Conservation (phyloP, 1,140 invertebrate species). For the Dolichoris vasculosae region DNA sequence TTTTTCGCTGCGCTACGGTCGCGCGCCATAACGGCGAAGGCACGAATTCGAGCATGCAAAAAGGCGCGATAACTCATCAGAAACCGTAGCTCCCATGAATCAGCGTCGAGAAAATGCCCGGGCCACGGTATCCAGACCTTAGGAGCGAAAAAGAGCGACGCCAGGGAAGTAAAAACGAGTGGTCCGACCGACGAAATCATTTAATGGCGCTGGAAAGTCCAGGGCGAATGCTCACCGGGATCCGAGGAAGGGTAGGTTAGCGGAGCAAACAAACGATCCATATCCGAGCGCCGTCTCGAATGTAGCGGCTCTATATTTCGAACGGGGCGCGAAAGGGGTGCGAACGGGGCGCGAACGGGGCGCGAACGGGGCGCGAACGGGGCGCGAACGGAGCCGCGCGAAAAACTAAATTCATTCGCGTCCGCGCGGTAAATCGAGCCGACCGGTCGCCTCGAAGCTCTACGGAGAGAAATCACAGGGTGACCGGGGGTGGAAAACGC, state of each 20-base stretch:
- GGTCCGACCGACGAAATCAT: background rate
- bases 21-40: background rate
- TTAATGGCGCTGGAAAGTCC: background rate
- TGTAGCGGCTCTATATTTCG: background rate
- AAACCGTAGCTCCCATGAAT: slow-evolving; percentile 3
- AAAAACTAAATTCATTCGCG: slow-evolving; percentile 46
- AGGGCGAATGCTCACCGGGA: background rate
- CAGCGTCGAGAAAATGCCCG: background rate
- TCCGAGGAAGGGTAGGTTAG: background rate
- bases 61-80: slow-evolving; percentile 19
- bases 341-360: background rate
- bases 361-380: background rate
- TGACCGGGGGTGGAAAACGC: background rate
- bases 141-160: background rate
- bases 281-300: slow-evolving; percentile 13
- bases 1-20: background rate
- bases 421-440: slow-evolving; percentile 32
- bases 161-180: background rate
- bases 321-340: background rate
- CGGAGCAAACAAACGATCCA: slow-evolving; percentile 38
- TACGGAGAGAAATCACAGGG: background rate
- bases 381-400: background rate
- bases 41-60: background rate
- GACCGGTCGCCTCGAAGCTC: background rate
- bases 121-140: background rate